Evolutionary conservation across 2,888 invertebrate genomes (phyloP).

Genomic region (Desoria tigrina): DNA sequence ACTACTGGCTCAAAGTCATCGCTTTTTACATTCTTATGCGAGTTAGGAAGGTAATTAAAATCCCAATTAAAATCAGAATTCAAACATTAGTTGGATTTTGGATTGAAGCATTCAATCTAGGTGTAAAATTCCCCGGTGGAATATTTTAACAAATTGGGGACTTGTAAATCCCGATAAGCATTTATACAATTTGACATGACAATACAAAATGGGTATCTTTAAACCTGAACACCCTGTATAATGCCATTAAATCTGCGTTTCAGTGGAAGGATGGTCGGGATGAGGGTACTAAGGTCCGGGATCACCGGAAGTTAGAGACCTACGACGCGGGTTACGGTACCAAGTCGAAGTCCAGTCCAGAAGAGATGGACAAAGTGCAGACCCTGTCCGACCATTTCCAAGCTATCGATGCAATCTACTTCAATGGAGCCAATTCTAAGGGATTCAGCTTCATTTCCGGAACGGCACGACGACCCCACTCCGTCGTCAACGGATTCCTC

Average conservation of each 20-base stretch:
- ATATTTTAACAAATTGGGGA: too few species aligned
- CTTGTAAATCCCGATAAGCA: too few species aligned
- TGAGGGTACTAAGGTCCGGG: constrained; percentile 19
- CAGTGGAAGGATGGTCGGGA: constrained; percentile 53
- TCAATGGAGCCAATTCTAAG: constrained; percentile 65
- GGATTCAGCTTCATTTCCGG: constrained; percentile 65
- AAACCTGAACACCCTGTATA: too few species aligned
- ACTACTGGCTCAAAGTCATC: constrained; percentile 66
- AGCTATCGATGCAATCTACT: constrained; percentile 70
- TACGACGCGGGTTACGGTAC: constrained; percentile 55
- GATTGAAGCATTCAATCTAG: neutral
- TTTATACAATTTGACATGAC: too few species aligned
- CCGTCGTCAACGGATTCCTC: constrained; percentile 66
- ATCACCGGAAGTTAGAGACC: constrained; percentile 49
- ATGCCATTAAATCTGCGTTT: too few species aligned
- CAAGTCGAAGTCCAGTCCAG: constrained; percentile 54
- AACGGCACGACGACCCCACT: constrained; percentile 63
- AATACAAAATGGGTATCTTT: too few species aligned
- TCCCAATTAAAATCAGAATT: neutral
- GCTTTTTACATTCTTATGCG: constrained; percentile 62
- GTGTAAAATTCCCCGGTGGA: neutral
- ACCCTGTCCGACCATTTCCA: constrained; percentile 62
- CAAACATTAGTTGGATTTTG: too few species aligned
- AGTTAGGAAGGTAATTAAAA: constrained; percentile 61
- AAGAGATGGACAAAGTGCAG: constrained; percentile 64